Percentiles rank a stretch among this genome's conserved stretches.
Conservation (phyloP, 1,140 invertebrate genomes). For the Drosophila sp. region DNA sequence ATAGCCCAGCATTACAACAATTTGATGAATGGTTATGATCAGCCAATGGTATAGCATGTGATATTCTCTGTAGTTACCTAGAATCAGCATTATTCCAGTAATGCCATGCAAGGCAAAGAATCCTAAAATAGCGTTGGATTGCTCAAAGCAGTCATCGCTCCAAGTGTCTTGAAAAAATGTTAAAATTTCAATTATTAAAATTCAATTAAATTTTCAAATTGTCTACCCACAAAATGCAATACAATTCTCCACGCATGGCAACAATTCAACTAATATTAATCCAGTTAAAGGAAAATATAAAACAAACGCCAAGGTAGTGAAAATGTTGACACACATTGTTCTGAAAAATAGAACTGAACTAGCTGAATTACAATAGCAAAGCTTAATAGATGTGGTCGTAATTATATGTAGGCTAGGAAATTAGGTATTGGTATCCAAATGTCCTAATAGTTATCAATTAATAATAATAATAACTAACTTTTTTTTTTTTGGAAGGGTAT, state of each 20-base stretch:
- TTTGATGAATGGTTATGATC: background rate
- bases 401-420: no score
- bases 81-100: background rate
- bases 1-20: background rate
- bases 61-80: constrained; percentile 2
- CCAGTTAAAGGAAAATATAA: background rate
- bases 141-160: background rate
- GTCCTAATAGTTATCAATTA: no score
- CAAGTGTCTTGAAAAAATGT: background rate
- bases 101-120: background rate
- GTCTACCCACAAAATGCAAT: background rate
- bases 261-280: background rate
- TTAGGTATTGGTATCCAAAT: no score
- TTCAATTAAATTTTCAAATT: background rate
- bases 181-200: background rate
- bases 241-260: background rate
- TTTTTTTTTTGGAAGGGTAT: no score
- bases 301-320: background rate
- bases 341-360: background rate
- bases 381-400: background rate
- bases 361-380: background rate
- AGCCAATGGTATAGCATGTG: constrained; percentile 5
- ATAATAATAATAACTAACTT: no score
- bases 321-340: background rate
- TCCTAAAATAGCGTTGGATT: background rate